A percentile compares a stretch with the other conserved stretches of the same genome.
Conservation (phyloP, 2,797 vertebrate species). For the Sebastes nivosus region DNA sequence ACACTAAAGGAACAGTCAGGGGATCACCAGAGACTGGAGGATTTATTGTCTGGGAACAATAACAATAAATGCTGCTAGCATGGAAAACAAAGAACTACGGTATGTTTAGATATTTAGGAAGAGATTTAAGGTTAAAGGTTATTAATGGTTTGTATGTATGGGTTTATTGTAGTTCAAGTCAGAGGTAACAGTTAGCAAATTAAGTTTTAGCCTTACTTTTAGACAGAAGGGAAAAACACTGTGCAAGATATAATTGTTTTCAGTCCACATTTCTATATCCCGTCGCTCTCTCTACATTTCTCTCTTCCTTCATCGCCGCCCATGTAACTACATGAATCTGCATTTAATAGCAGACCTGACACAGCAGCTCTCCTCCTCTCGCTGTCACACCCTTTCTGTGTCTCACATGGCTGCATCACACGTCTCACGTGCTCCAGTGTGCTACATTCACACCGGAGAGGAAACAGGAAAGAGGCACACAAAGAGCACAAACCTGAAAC, state of each 20-base stretch:
- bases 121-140: too few species aligned
- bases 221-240: too few species aligned
- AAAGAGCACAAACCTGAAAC: neutral
- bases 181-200: too few species aligned
- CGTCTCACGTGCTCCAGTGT: constrained; percentile 37
- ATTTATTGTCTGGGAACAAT: neutral
- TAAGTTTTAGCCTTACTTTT: too few species aligned
- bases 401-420: constrained; percentile 57
- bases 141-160: too few species aligned
- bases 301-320: neutral
- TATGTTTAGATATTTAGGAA: too few species aligned
- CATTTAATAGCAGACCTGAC: constrained; percentile 27
- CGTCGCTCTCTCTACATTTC: neutral
- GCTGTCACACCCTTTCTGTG: constrained; percentile 5
- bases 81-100: too few species aligned
- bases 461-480: neutral
- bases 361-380: constrained; percentile 33
- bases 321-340: constrained; percentile 5
- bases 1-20: too few species aligned
- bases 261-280: too few species aligned
- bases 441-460: constrained; percentile 4
- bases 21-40: neutral
- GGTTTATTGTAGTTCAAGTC: too few species aligned
- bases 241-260: too few species aligned
- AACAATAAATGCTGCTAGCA: too few species aligned